Evolutionary conservation across 2,888 invertebrate species (phyloP).

Genomic region (Drosophila percnosoma): DNA sequence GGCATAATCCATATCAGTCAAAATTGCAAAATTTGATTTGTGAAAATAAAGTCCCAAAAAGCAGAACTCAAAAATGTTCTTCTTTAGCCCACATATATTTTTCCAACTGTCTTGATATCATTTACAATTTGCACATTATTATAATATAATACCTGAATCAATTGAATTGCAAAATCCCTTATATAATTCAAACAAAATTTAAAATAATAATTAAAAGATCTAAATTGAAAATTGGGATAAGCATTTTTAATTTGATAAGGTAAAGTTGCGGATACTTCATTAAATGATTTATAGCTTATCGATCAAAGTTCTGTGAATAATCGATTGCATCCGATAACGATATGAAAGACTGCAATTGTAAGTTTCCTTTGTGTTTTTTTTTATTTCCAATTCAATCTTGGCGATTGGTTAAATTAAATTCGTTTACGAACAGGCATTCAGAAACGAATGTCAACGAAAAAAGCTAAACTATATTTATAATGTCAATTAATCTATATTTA

Average conservation of each 20-base stretch:
- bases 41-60: not conserved
- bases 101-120: not conserved
- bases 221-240: not conserved
- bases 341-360: not conserved
- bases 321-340: not conserved
- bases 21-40: not conserved
- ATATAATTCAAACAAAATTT: not conserved
- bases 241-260: not conserved
- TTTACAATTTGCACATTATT: not conserved
- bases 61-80: not conserved
- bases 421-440: not conserved
- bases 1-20: not conserved
- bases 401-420: not conserved
- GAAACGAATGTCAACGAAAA: not conserved
- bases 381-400: not conserved
- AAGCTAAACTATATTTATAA: not conserved
- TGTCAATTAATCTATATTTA: not conserved
- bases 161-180: not conserved
- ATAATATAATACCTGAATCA: not conserved
- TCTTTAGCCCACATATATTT: not conserved
- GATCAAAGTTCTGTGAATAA: not conserved
- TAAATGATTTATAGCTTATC: not conserved
- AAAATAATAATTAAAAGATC: not conserved
- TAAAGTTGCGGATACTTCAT: not conserved
- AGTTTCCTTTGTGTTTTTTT: not conserved